Base-by-base conservation (phyloP, 2,888 invertebrate species). In the Caenorhabditis becei region DNA sequence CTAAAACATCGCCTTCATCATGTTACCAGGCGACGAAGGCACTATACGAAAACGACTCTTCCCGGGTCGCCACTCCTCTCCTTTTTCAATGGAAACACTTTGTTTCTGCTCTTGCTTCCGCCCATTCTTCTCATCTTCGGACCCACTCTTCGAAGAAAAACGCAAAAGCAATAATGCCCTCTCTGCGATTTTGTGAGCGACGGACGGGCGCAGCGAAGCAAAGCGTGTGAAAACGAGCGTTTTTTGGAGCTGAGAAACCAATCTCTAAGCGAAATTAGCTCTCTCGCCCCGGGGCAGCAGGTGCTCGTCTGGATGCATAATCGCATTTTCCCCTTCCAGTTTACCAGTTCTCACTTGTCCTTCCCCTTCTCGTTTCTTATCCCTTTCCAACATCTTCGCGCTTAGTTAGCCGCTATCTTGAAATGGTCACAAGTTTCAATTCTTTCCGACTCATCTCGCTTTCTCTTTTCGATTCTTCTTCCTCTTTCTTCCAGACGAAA, bases 401-500 rank as follows among this genome's bases (percentile, higher is more conserved):
- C 32, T 32, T 32, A 32, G 32, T 32, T 32, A 32, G 32, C 32
- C 10, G 32, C 32, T 32, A 32, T 4, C 32, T 32, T 58, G 32
- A 54, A 20, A 44, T 59, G 11, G 47, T 51, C 58, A 74, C 49
- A 75, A 75, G 66, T 77, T 77, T 77, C 61, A 54, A 54, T 65
- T 62, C 35, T 56, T 58, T 41, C 28, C 58, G 7, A 2, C 26
- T 66, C 26, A 18, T 49, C 28, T 4, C 44, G 8, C 14, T 49
- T 32, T 58, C 37, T 53, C 41, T 37, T 53, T 70, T 61, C 53
- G 20, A 7, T 23, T 32, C 51, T 11, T 49, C 47, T 56, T 16
- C 18, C 11, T 18, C 28, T 32, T 23, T 51, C 16, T 32, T n/a
- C n/a, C n/a, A n/a, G n/a, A n/a, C n/a, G n/a, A n/a, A n/a, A n/a